phyloP scores from a whole-genome alignment of 2,888 invertebrate genomes.

The Pachydiplax longipennis region DNA sequence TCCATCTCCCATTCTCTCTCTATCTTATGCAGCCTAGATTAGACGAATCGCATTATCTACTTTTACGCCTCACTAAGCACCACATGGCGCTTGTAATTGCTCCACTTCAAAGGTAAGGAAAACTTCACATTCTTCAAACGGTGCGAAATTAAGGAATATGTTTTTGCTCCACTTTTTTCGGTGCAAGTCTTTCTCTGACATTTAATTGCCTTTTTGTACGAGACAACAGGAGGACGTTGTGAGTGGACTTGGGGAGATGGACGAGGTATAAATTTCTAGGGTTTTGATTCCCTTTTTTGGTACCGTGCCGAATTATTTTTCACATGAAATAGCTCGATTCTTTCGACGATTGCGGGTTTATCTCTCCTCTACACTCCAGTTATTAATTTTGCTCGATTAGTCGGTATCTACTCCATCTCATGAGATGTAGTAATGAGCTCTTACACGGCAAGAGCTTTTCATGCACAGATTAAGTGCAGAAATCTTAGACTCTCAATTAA shows the following conservation, averaged over 20 bases:
- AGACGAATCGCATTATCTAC: neutral
- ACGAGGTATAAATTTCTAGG: too few relatives aligned
- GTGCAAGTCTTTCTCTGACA: neutral
- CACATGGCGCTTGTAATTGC: neutral
- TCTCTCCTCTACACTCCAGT: too few relatives aligned
- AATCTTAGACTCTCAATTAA: too few relatives aligned
- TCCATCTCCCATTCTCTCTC: neutral
- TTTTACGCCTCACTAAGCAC: neutral
- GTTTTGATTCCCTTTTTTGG: too few relatives aligned
- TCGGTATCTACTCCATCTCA: too few relatives aligned
- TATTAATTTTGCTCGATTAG: too few relatives aligned
- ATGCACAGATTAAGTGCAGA: too few relatives aligned
- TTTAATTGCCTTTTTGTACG: neutral
- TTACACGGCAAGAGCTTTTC: too few relatives aligned
- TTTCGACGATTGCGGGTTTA: too few relatives aligned
- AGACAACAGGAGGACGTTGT: neutral
- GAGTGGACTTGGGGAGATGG: neutral
- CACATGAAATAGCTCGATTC: too few relatives aligned
- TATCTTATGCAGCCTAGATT: neutral
- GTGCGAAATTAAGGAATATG: neutral
- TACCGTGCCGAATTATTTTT: too few relatives aligned
- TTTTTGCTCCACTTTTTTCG: neutral
- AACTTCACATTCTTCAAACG: neutral
- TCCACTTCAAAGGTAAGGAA: neutral
- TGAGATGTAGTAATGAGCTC: too few relatives aligned